Evolutionary conservation across 2,113 vertebrate species (phyloP).

Genomic region (human): DNA sequence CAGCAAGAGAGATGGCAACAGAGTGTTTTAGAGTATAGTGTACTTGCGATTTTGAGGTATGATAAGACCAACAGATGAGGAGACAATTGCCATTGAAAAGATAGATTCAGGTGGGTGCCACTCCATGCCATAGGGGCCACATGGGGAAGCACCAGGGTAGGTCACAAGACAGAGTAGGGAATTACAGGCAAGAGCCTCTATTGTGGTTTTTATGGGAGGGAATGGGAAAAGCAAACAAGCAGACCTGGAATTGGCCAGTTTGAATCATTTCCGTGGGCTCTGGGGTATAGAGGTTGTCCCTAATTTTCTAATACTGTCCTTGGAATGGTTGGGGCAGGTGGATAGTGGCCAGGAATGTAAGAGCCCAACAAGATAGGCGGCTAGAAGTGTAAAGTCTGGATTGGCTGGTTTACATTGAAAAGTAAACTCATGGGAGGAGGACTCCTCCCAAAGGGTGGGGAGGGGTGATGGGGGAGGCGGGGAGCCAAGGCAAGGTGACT

Average conservation of each 20-base stretch:
- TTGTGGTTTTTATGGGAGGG: background rate
- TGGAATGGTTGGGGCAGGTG: background rate
- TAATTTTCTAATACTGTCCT: background rate
- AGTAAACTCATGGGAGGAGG: background rate
- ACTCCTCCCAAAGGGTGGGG: background rate
- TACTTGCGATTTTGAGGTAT: background rate
- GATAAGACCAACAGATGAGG: background rate
- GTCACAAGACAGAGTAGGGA: background rate
- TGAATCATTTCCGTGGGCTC: background rate
- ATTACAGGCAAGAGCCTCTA: background rate
- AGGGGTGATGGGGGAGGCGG: background rate
- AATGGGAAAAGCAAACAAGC: rapidly evolving
- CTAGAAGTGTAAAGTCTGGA: background rate
- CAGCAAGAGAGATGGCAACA: background rate
- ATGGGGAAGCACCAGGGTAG: background rate
- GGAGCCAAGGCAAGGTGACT: background rate
- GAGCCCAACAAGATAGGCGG: background rate
- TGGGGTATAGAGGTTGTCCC: background rate
- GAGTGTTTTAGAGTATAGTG: background rate
- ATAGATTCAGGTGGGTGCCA: background rate
- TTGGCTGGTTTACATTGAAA: background rate
- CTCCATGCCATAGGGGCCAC: background rate
- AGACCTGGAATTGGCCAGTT: background rate
- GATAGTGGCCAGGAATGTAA: too few species aligned
- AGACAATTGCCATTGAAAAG: background rate